These are phyloP conservation scores for Bufo bufo DNA, from an alignment of 2,113 vertebrate species.

Conservation along the genomic window DNA sequence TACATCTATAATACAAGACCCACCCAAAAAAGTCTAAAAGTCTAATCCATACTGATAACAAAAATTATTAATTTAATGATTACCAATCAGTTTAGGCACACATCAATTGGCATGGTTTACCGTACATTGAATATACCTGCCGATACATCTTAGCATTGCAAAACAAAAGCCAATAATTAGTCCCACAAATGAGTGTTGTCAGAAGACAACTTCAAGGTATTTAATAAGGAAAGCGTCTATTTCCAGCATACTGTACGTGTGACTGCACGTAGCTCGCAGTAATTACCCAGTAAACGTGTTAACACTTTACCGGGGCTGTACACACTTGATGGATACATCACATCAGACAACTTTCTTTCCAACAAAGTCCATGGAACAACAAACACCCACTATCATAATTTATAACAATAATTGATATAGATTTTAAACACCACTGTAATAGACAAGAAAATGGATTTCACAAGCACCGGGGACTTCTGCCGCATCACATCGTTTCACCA, in stretches of 20 bases:
- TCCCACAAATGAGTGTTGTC: background rate
- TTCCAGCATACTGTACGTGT: too few relatives aligned
- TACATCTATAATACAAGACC: background rate
- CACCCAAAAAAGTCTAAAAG: background rate
- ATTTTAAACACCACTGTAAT: background rate
- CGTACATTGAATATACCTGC: background rate
- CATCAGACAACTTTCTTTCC: background rate
- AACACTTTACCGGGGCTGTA: background rate
- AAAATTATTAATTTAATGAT: background rate
- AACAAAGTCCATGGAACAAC: background rate
- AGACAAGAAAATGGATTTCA: background rate
- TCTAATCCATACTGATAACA: background rate
- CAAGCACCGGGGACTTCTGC: background rate
- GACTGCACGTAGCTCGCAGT: background rate
- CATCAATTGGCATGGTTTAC: background rate
- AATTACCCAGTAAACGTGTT: background rate
- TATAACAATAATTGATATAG: constrained; percentile 4
- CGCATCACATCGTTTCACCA: background rate
- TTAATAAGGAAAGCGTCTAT: background rate
- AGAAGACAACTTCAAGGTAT: background rate
- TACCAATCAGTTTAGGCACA: background rate
- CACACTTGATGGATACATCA: background rate
- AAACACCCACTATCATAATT: constrained; percentile 11
- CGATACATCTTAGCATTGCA: background rate
- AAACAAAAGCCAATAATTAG: background rate